These are phyloP conservation scores for Pseudomugil tenellus DNA, from an alignment of 2,797 vertebrate species.

Conservation along the genomic window DNA sequence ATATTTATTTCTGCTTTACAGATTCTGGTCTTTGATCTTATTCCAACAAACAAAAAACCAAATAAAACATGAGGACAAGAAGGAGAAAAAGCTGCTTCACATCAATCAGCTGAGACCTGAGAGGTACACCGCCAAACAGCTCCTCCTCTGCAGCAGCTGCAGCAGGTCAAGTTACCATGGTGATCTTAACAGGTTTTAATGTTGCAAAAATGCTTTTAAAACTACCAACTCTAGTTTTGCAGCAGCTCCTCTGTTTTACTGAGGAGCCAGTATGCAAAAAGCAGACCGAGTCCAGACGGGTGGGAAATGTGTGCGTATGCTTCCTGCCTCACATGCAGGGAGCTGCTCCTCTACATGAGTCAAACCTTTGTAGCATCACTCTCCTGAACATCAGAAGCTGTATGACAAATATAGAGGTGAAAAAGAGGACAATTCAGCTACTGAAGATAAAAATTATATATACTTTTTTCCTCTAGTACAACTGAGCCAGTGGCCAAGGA, in stretches of 20 bases:
- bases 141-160: background rate
- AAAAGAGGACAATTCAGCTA: background rate
- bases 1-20: background rate
- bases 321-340: constrained; percentile 6
- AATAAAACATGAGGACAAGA: background rate
- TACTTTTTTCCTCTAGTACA: background rate
- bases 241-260: background rate
- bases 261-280: background rate
- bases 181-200: background rate
- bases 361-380: background rate
- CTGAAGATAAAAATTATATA: background rate
- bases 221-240: background rate
- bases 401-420: background rate
- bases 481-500: background rate
- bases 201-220: background rate
- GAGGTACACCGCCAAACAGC: background rate
- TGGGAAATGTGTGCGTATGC: background rate
- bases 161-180: background rate
- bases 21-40: too few species aligned
- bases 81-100: background rate
- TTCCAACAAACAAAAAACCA: background rate
- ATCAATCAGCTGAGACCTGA: background rate
- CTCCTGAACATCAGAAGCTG: background rate
- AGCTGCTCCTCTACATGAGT: background rate
- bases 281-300: background rate